These are phyloP conservation scores for Pocillopora meandrina DNA, from an alignment of 92 coral and sea anemone species.

Conservation along the genomic window DNA sequence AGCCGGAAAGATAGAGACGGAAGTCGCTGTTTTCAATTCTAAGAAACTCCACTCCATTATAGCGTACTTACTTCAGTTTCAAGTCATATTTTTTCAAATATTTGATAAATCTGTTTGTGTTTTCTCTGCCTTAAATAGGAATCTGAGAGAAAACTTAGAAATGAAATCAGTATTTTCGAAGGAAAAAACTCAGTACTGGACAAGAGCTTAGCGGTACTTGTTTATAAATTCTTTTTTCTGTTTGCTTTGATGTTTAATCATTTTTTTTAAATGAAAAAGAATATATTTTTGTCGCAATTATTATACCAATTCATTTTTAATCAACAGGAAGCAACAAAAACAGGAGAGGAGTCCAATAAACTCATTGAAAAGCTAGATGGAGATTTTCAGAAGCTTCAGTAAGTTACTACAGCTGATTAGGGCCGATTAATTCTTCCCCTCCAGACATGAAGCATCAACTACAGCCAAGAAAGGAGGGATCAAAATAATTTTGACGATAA, in stretches of 20 bases:
- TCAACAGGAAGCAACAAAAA: conserved; percentile 9
- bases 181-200: conserved; percentile 32
- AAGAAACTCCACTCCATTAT: too few relatives aligned
- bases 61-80: too few relatives aligned
- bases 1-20: too few relatives aligned
- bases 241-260: neutral
- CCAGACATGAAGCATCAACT: too few relatives aligned
- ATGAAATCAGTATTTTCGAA: conserved; percentile 29
- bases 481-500: too few relatives aligned
- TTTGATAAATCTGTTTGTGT: neutral
- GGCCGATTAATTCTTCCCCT: too few relatives aligned
- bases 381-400: conserved; percentile 39
- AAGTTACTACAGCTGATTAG: neutral
- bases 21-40: too few relatives aligned
- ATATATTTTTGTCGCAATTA: neutral
- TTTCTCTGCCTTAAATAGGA: conserved; percentile 2
- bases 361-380: conserved; percentile 38
- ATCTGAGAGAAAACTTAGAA: conserved; percentile 22
- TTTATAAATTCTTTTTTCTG: neutral
- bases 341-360: conserved; percentile 33
- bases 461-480: too few relatives aligned
- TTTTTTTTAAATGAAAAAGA: too few relatives aligned
- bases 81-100: too few relatives aligned
- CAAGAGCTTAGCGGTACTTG: conserved; percentile 33
- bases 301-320: neutral